Conservation (phyloP, 2,888 invertebrate genomes). For the Isotomurus palustris region DNA sequence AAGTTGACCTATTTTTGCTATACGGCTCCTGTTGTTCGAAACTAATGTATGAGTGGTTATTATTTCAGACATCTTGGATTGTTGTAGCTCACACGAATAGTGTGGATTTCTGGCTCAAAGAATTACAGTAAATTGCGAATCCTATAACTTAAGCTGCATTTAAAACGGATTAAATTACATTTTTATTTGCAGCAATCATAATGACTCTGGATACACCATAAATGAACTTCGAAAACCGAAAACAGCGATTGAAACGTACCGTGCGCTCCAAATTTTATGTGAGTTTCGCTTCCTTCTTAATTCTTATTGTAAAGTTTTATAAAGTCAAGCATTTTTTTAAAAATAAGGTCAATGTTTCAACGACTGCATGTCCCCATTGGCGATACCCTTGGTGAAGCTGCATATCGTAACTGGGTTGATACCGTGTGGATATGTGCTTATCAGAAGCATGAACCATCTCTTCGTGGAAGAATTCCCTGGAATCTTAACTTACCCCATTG, state of each 20-base stretch:
- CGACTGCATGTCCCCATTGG: constrained; percentile 19
- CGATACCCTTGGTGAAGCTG: not conserved
- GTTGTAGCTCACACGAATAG: constrained; percentile 30
- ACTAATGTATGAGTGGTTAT: too few relatives aligned
- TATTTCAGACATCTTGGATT: constrained; percentile 30
- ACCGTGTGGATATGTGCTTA: constrained; percentile 19
- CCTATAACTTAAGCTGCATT: not conserved
- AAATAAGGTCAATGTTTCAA: constrained; percentile 12
- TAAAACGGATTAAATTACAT: not conserved
- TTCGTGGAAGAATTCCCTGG: constrained; percentile 32
- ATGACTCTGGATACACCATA: constrained; percentile 14
- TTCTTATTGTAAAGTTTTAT: too few relatives aligned
- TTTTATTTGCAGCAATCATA: constrained; percentile 2
- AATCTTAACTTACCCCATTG: constrained; percentile 23
- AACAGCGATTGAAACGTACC: constrained; percentile 10
- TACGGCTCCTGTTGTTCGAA: too few relatives aligned
- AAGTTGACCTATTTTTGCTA: too few relatives aligned
- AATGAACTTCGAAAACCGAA: not conserved
- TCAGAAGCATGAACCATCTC: constrained; percentile 16
- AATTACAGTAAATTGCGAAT: constrained; percentile 27
- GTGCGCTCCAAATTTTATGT: constrained; percentile 9
- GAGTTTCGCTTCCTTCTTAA: too few relatives aligned
- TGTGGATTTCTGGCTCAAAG: constrained; percentile 30
- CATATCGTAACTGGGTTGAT: constrained; percentile 3
- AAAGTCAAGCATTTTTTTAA: too few relatives aligned